Evolutionary conservation across 2,797 vertebrate genomes (phyloP).

Genomic region (Halcyon leucocephala): DNA sequence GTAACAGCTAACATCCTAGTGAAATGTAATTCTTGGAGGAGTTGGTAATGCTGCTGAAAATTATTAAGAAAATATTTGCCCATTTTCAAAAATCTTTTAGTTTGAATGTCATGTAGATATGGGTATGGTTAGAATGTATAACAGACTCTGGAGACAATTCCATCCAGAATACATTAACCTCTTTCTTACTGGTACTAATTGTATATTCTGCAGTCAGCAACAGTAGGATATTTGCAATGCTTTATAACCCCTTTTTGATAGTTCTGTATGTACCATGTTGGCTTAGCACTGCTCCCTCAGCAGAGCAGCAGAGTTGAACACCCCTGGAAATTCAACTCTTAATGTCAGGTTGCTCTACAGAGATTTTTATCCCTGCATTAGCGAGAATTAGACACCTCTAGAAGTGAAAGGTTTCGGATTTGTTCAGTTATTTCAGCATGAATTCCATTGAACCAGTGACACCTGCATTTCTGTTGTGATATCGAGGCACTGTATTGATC

Average conservation of each 20-base stretch:
- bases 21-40: not conserved
- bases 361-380: not conserved
- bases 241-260: not conserved
- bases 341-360: not conserved
- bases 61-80: slow-evolving; percentile 16
- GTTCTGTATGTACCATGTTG: not conserved
- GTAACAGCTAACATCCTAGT: not conserved
- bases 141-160: not conserved
- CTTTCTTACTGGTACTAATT: not conserved
- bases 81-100: not conserved
- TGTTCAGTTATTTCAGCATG: not conserved
- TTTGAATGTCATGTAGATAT: not conserved
- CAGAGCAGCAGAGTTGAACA: not conserved
- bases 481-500: not conserved
- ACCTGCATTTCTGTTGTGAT: not conserved
- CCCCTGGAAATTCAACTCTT: not conserved
- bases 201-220: not conserved
- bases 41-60: not conserved
- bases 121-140: not conserved
- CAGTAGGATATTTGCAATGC: fast-evolving
- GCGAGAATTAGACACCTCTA: not conserved
- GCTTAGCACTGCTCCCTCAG: not conserved
- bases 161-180: not conserved
- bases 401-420: not conserved
- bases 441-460: not conserved